Evolutionary conservation across 1,140 invertebrate species (phyloP), one percentile per base, ranked within the genome.

Genomic region (Calephelis nemesis): DNA sequence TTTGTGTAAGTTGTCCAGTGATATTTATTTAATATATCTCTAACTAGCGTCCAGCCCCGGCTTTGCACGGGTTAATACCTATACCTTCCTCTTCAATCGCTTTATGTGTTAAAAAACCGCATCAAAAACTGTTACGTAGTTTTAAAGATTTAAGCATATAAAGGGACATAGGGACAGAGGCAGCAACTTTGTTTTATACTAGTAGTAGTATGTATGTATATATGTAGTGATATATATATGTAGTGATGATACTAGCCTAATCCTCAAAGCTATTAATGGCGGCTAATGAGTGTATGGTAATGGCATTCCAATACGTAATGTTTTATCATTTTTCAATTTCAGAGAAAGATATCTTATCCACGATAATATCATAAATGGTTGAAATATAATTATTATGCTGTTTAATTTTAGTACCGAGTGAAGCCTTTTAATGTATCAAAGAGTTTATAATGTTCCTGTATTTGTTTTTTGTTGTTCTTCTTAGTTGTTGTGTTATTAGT

Each of bases 291-390:
- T 58, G 13, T 58, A 11, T 11, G 7, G 15, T 19, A 58, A 58
- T 39, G 52, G 10, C 9, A 58, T 39, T 58, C 19, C 19, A 58
- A 9, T 58, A 58, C 52, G 19, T 58, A 58, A 58, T 39, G 19
- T 6, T 58, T 58, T 58, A 58, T 58, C 52, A 58, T 58, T 58
- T 58, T 58, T 12, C 52, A 58, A 58, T 60, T 60, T 60, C 54
- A 60, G 54, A 60, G 54, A 60, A 60, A 60, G 54, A 60, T 60
- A 60, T 60, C 54, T 60, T 60, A 60, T 60, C 54, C 54, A 7
- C 54, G 54, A 60, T 40, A 60, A 60, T 40, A n/a, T 60, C 30
- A 40, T 39, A 12, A 60, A 60, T 60, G 7, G 54, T 60, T 60
- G 30, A 30, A 58, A 58, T 12, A 39, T 12, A 60, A 60, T 60